Conservation (phyloP, 2,113 vertebrate species). For the Sylvicapra grimmia region DNA sequence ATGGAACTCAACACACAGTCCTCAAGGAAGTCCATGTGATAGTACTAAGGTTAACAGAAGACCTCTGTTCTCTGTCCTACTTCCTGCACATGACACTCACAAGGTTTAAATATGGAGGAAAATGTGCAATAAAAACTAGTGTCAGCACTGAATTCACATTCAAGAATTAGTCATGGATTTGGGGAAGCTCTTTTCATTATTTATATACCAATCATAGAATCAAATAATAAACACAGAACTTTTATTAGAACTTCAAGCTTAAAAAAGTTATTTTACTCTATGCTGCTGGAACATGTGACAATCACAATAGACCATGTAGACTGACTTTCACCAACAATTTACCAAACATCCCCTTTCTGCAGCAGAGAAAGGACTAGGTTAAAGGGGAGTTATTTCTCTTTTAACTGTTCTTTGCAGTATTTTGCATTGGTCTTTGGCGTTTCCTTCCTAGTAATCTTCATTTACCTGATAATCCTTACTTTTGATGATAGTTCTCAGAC, state of each 20-base stretch:
- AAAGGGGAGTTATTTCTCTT: background rate
- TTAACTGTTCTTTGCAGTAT: background rate
- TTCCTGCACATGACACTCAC: constrained; percentile 51
- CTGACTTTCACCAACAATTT: background rate
- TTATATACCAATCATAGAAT: background rate
- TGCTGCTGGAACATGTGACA: background rate
- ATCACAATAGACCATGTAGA: background rate
- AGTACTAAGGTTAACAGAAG: background rate
- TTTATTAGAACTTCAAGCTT: constrained; percentile 6
- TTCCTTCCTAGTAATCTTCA: background rate
- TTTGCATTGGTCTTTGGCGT: background rate
- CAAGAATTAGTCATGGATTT: background rate
- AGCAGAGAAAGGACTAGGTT: background rate
- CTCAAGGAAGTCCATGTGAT: constrained; percentile 13
- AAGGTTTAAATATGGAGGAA: background rate
- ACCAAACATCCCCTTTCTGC: background rate
- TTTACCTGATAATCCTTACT: background rate
- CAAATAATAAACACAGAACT: background rate
- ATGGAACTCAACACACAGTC: background rate
- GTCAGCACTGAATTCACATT: background rate
- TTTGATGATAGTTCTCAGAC: background rate
- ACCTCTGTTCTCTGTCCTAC: background rate
- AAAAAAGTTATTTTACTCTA: background rate
- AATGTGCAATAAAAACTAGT: background rate
- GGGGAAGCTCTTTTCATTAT: background rate